Evolutionary conservation across 2,888 invertebrate species (phyloP), one percentile per base, ranked within the genome.

Genomic region (Torymus tubicola): DNA sequence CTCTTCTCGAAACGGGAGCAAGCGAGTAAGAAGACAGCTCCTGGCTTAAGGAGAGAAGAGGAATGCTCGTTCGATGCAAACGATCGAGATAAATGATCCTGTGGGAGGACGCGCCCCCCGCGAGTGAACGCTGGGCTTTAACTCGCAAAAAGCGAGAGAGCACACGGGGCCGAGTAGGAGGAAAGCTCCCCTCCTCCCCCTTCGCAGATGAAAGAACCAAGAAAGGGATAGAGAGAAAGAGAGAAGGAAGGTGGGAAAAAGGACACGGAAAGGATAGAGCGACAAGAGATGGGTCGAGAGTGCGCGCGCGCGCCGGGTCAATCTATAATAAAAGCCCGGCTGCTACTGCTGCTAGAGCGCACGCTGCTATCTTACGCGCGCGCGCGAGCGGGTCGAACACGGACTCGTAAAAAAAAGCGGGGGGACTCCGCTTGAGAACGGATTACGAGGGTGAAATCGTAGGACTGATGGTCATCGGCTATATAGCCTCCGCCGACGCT

Each of bases 371-470:
- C 89, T 86, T 86, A 79, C 84, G 82, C 82, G 82, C 82, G 82
- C 82, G 85, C 84, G 85, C 86, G 86, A 87, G 88, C 88, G 88
- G 50, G 10, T 83, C 42, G 42, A 42, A 42, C 42, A 42, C 42
- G 42, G 42, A 42, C 86, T 89, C 90, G 88, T 90, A 90, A 90
- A 89, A 88, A 86, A 86, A 85, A 86, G 81, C 42, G 42, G 61
- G 68, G 68, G 63, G 58, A 57, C 83, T 85, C 87, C 88, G 87
- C 88, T 89, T 87, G 81, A 82, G 89, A 90, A 89, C 87, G 88
- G 89, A 90, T 90, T 90, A 90, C 87, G 89, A 86, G 89, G 88
- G 87, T 87, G 89, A 89, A 90, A 89, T 89, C 87, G 87, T 84
- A 84, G 82, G 84, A 84, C 81, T 84, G 83, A 86, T 86, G 83